These are phyloP conservation scores for Saimiri boliviensis DNA, from an alignment of 2,113 vertebrate species.

Conservation along the genomic window DNA sequence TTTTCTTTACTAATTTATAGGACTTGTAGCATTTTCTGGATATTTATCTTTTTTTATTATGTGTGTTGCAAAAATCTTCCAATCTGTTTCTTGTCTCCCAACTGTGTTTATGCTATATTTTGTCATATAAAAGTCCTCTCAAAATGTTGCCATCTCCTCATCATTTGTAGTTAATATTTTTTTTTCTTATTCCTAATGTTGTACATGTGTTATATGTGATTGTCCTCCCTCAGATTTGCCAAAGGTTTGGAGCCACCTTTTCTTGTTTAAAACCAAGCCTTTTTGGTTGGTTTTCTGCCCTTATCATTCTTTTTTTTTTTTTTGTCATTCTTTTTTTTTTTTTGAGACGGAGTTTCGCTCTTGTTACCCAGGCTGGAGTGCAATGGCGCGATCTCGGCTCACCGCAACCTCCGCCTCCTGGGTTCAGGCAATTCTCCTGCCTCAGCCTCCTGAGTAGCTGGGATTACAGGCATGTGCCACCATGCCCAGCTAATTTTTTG, in stretches of 20 bases:
- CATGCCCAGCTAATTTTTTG: too few species aligned
- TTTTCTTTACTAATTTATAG: constrained; percentile 7
- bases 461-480: too few species aligned
- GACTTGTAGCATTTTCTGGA: not conserved
- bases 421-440: too few species aligned
- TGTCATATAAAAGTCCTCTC: not conserved
- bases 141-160: not conserved
- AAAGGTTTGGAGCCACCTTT: not conserved
- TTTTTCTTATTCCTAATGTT: not conserved
- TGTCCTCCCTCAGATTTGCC: not conserved
- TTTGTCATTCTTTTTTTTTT: not conserved
- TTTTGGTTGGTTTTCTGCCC: not conserved
- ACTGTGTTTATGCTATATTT: not conserved
- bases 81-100: not conserved
- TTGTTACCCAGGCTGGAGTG: too few species aligned
- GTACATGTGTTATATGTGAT: not conserved
- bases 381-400: too few species aligned
- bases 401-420: too few species aligned
- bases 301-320: not conserved
- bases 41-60: not conserved
- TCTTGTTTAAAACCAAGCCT: not conserved
- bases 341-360: too few species aligned
- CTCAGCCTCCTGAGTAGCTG: too few species aligned
- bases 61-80: not conserved
- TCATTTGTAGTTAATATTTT: not conserved